phyloP scores from a whole-genome alignment of 2,113 vertebrate genomes.

The Rhea americana region DNA sequence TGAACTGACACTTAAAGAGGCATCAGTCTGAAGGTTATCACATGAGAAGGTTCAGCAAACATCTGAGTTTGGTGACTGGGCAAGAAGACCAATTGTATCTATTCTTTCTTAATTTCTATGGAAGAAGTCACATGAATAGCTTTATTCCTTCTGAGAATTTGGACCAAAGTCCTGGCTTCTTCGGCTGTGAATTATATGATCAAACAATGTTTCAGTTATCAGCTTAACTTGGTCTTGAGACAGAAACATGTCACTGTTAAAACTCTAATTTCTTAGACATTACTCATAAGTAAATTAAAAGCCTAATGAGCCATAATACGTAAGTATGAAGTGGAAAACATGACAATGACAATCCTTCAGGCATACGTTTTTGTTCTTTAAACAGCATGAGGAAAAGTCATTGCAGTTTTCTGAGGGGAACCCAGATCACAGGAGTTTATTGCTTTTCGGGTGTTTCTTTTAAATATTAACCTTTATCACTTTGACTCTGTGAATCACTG shows the following conservation, averaged over 20 bases:
- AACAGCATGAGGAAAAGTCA: neutral
- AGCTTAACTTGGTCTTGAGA: conserved; percentile 20
- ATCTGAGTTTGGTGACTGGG: neutral
- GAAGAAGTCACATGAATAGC: neutral
- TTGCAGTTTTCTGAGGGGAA: neutral
- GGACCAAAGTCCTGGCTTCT: conserved; percentile 28
- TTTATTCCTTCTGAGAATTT: conserved; percentile 15
- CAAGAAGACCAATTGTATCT: neutral
- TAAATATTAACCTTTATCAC: conserved; percentile 44
- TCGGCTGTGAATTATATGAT: neutral
- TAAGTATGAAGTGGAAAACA: neutral
- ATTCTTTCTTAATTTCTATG: neutral
- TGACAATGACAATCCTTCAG: neutral
- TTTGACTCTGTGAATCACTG: neutral
- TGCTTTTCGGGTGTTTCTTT: neutral
- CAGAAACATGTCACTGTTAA: neutral
- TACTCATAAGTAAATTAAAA: conserved; percentile 21
- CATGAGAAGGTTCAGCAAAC: neutral
- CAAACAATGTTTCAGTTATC: neutral
- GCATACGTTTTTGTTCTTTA: neutral
- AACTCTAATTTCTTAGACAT: neutral
- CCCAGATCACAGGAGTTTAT: neutral
- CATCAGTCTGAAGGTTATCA: neutral
- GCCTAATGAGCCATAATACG: neutral
- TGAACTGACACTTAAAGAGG: neutral